Evolutionary conservation across 2,113 vertebrate species (phyloP).

Genomic region (Clarias magur): DNA sequence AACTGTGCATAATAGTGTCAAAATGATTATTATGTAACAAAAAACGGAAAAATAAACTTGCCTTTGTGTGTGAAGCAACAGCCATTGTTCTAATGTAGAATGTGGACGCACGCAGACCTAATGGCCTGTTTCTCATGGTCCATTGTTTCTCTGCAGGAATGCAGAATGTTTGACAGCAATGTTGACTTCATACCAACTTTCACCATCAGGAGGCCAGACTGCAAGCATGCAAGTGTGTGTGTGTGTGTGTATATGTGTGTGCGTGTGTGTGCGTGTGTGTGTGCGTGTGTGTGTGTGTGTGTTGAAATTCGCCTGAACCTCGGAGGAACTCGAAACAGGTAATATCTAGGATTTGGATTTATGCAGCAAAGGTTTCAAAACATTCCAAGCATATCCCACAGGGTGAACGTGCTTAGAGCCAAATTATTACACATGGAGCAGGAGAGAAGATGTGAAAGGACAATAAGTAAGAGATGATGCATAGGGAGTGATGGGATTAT

Average conservation of each 20-base stretch:
- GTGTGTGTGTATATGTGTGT: constrained; percentile 22
- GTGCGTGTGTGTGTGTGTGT: constrained; percentile 18
- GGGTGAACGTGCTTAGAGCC: background rate
- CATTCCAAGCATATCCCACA: constrained; percentile 17
- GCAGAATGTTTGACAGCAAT: constrained; percentile 4
- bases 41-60: background rate
- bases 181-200: constrained; percentile 32
- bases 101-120: background rate
- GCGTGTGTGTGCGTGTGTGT: too few relatives aligned
- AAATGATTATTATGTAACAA: background rate
- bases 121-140: background rate
- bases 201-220: constrained; percentile 43
- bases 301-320: constrained; percentile 31
- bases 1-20: too few relatives aligned
- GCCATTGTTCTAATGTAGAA: background rate
- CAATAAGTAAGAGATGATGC: background rate
- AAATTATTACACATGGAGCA: constrained; percentile 19
- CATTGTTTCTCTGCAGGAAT: constrained; percentile 9
- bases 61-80: background rate
- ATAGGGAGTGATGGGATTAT: constrained; percentile 12
- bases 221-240: constrained; percentile 5
- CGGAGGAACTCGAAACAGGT: constrained; percentile 42
- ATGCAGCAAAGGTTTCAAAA: constrained; percentile 17
- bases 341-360: constrained; percentile 31
- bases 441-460: background rate